Evolutionary conservation across 2,797 vertebrate species (phyloP).

Genomic region (Pagetopsis macropterus): DNA sequence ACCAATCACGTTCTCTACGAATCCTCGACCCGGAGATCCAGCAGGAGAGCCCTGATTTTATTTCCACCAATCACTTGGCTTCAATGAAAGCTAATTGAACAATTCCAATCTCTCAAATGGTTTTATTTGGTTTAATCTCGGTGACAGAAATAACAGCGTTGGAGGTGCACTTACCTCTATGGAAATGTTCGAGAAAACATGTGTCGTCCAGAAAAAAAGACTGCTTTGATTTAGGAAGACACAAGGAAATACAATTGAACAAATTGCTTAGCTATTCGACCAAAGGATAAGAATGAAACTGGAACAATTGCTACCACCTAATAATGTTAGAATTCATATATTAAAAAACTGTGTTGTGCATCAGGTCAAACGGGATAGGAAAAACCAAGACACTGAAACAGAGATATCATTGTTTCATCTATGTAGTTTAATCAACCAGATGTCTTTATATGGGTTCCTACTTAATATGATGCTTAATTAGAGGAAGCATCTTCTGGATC

Average conservation of each 20-base stretch:
- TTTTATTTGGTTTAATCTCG: conserved; percentile 72
- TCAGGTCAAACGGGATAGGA: background rate
- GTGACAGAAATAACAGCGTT: conserved; percentile 70
- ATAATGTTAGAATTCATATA: conserved; percentile 4
- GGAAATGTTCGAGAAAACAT: conserved; percentile 54
- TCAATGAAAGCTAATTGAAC: conserved; percentile 76
- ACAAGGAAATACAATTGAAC: background rate
- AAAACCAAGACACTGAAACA: conserved; percentile 49
- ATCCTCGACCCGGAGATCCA: conserved; percentile 76
- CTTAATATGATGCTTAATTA: conserved; percentile 58
- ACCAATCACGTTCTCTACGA: conserved; percentile 75
- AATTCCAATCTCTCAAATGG: conserved; percentile 69
- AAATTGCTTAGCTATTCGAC: background rate
- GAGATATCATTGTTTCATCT: conserved; percentile 25
- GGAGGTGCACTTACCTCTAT: conserved; percentile 69
- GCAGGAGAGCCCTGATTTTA: conserved; percentile 69
- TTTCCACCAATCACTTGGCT: conserved; percentile 78
- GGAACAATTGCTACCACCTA: background rate
- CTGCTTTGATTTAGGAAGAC: conserved; percentile 7
- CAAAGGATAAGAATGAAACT: conserved; percentile 12
- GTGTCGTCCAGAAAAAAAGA: conserved; percentile 35
- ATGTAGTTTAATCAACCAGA: conserved; percentile 61
- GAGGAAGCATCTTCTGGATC: conserved; percentile 58
- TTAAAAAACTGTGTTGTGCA: background rate
- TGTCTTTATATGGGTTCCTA: conserved; percentile 42